Base-by-base conservation (phyloP, 2,797 vertebrate genomes). In the Sebastes glaucus region DNA sequence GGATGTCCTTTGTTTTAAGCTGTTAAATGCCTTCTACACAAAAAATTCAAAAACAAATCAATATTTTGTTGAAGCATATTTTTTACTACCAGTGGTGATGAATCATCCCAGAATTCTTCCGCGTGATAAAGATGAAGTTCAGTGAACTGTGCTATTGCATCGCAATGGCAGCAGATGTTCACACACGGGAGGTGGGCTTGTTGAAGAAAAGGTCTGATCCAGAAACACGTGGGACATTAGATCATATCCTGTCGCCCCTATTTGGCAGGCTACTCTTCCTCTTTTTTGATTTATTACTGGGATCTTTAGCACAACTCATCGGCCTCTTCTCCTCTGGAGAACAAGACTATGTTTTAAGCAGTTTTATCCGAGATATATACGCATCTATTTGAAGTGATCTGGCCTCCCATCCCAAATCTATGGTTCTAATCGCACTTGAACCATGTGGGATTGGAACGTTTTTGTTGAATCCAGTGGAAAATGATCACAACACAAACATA, bases 211-310 rank as follows among this genome's bases (percentile, higher is more conserved):
- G 57, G 33, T 25, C 32, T 74, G 22, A 69, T 78, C 56, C 64
- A 75, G 38, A 62, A 81, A 85, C 81, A 80, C 52, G 11, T 67
- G 70, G 74, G 80, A 71, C 69, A 86, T 90, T 83, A 88, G 74
- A 82, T 88, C 85, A 90, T 46, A 86, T 87, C 83, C 88, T 82
- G 78, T 71, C n/a, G 16, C 60, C 71, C 56, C 60, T 66, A 74
- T 64, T 74, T 85, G 80, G 82, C 77, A 74, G 13, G 6, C 35
- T 60, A 14, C 13, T 74, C 67, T 60, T 73, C 52, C 62, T 80
- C 74, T 53, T 77, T 81, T 63, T 18, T 77, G n/a, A 78, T 82
- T 71, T 81, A 74, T 68, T 28, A 23, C 59, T 63, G 23, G 32
- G 70, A 66, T 71, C 33, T 79, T 78, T 32, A 46, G 66, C 52